phyloP scores from a whole-genome alignment of 2,113 vertebrate genomes.

The Scolopax mira region DNA sequence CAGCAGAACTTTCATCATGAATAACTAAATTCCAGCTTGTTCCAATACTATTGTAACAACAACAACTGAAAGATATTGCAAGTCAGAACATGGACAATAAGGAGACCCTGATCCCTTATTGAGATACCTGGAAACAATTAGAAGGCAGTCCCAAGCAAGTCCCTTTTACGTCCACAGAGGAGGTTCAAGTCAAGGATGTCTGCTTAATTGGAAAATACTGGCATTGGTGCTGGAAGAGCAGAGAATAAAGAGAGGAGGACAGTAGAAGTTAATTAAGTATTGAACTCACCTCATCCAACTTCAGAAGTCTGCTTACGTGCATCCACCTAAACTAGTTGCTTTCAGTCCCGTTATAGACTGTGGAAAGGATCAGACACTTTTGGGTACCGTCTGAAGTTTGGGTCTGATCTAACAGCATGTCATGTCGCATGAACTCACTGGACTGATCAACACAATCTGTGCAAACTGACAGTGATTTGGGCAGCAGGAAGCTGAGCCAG shows the following conservation, averaged over 20 bases:
- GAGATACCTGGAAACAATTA: neutral
- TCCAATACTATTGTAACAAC: neutral
- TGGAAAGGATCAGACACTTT: neutral
- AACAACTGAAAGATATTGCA: neutral
- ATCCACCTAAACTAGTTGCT: neutral
- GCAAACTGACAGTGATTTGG: neutral
- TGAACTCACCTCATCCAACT: neutral
- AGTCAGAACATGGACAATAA: neutral
- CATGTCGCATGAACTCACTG: neutral
- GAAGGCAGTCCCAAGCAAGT: neutral
- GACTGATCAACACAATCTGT: neutral
- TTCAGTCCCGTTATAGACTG: neutral
- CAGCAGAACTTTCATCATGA: neutral
- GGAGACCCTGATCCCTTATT: neutral
- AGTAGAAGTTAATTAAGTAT: neutral
- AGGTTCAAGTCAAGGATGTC: neutral
- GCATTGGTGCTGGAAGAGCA: neutral
- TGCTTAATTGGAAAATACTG: neutral
- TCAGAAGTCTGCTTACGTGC: rapidly evolving
- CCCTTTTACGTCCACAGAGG: neutral
- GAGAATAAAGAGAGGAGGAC: neutral
- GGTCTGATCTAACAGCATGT: neutral
- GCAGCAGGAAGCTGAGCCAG: neutral
- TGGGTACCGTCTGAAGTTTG: neutral
- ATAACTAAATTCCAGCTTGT: neutral